A percentile compares a stretch with the other conserved stretches of the same genome.
Conservation (phyloP, 2,888 invertebrate genomes). For the Caenorhabditis uteleia region DNA sequence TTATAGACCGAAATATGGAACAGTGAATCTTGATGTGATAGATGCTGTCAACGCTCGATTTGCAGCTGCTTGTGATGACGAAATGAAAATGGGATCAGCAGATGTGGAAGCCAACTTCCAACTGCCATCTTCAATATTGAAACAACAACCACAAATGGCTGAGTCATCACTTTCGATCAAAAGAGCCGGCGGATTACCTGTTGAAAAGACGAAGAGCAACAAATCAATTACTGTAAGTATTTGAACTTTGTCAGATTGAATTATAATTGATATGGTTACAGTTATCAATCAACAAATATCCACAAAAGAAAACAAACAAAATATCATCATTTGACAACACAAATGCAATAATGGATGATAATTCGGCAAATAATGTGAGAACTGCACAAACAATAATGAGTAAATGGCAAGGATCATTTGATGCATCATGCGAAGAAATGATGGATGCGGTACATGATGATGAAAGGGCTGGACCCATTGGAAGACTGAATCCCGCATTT, state of each 20-base stretch:
- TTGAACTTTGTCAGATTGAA: background rate
- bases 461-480: slow-evolving; percentile 4
- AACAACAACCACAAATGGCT: slow-evolving; percentile 31
- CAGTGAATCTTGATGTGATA: slow-evolving; percentile 68
- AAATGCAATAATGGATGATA: slow-evolving; percentile 54
- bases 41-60: slow-evolving; percentile 68
- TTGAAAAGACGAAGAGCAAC: slow-evolving; percentile 57
- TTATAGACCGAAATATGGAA: slow-evolving; percentile 66
- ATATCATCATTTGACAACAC: slow-evolving; percentile 49
- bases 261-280: slow-evolving; percentile 17
- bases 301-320: slow-evolving; percentile 49
- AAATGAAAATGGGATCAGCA: slow-evolving; percentile 32
- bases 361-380: slow-evolving; percentile 47
- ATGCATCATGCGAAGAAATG: slow-evolving; percentile 45
- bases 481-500: slow-evolving; percentile 30
- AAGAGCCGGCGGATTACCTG: slow-evolving; percentile 31
- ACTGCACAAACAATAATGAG: slow-evolving; percentile 52
- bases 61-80: slow-evolving; percentile 60
- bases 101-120: slow-evolving; percentile 60
- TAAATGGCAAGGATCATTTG: slow-evolving; percentile 56
- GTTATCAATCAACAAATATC: slow-evolving; percentile 61
- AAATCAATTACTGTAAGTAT: slow-evolving; percentile 51
- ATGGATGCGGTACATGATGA: slow-evolving; percentile 38
- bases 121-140: slow-evolving; percentile 51
- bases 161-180: slow-evolving; percentile 46